Evolutionary conservation across 1,140 invertebrate genomes (phyloP).

Genomic region (Halictus rubicundus): DNA sequence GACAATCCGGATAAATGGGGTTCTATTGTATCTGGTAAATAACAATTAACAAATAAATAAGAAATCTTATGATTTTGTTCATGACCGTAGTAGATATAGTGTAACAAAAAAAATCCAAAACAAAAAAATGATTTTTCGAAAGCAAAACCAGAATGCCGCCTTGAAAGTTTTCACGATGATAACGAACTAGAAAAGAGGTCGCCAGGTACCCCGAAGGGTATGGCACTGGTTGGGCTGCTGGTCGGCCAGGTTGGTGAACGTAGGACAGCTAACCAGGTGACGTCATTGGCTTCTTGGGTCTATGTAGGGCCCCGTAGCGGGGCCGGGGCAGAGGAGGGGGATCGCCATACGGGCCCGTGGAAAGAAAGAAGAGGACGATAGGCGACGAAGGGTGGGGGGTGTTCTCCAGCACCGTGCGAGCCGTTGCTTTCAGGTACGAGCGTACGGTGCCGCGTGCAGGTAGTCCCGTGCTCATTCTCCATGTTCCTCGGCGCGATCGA

Average conservation of each 20-base stretch:
- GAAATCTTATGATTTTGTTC: too few relatives aligned
- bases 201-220: conserved; percentile 8
- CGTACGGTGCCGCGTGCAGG: conserved; percentile 72
- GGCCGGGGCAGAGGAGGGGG: conserved; percentile 39
- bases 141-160: too few relatives aligned
- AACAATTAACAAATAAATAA: too few relatives aligned
- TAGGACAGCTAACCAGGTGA: conserved; percentile 73
- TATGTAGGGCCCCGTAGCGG: conserved; percentile 54
- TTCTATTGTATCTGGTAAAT: too few relatives aligned
- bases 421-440: conserved; percentile 74
- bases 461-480: conserved; percentile 62
- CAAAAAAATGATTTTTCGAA: too few relatives aligned
- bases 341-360: conserved; percentile 24
- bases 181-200: conserved; percentile 23
- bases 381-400: conserved; percentile 69
- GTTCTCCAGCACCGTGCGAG: conserved; percentile 72
- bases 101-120: too few relatives aligned
- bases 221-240: conserved; percentile 48
- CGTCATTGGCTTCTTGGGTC: conserved; percentile 72
- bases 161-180: background rate
- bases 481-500: conserved; percentile 35
- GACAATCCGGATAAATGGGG: too few relatives aligned
- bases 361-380: conserved; percentile 61
- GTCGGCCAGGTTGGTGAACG: conserved; percentile 71
- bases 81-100: too few relatives aligned